Evolutionary conservation across 2,888 invertebrate species (phyloP).

Genomic region (Parochlus steinenii): DNA sequence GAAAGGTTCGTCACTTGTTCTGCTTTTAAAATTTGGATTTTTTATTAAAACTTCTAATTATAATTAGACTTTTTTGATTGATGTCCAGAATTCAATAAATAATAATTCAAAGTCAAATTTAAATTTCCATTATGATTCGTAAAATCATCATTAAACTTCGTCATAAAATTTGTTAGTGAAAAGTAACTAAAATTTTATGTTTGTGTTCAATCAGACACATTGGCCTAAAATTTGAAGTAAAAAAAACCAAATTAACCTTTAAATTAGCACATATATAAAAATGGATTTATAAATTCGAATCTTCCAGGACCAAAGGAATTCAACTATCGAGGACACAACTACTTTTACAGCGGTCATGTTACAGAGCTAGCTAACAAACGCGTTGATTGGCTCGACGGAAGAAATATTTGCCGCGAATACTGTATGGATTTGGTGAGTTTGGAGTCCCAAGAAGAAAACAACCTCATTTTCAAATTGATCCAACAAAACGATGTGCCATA

Average conservation of each 20-base stretch:
- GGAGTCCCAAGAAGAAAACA: constrained; percentile 81
- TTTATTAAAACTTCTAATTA: too few relatives aligned
- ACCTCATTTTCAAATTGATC: constrained; percentile 72
- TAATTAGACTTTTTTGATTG: too few relatives aligned
- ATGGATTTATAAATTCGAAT: too few relatives aligned
- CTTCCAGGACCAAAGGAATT: constrained; percentile 76
- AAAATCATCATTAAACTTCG: too few relatives aligned
- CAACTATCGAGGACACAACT: constrained; percentile 72
- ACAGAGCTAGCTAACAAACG: constrained; percentile 61
- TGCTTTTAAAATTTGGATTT: too few relatives aligned
- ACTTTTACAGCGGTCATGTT: constrained; percentile 73
- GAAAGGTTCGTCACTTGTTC: too few relatives aligned
- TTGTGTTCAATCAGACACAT: too few relatives aligned
- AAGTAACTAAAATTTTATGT: too few relatives aligned
- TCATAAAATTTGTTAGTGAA: background rate
- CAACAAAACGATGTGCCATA: constrained; percentile 81
- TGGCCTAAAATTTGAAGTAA: constrained; percentile 3
- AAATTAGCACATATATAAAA: constrained; percentile 2
- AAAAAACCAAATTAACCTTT: background rate
- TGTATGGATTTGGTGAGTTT: constrained; percentile 86
- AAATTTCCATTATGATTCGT: too few relatives aligned
- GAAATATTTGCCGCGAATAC: constrained; percentile 80
- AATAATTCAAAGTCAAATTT: too few relatives aligned
- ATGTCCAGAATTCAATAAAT: too few relatives aligned
- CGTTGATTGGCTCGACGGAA: constrained; percentile 80